Conservation (phyloP, 2,888 invertebrate genomes). For the Scrobipalpa costella region DNA sequence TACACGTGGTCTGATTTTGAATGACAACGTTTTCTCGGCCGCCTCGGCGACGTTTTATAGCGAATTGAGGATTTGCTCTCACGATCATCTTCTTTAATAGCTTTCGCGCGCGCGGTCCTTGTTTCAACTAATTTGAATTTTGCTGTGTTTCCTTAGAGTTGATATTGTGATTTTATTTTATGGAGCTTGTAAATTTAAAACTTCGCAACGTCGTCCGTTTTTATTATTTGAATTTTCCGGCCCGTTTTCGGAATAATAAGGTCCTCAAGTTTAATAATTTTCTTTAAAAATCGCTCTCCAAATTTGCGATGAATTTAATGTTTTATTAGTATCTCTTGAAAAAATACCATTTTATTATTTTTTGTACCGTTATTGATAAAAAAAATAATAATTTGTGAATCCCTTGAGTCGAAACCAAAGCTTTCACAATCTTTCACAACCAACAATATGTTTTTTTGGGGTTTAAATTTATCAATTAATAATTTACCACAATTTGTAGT, state of each 20-base stretch:
- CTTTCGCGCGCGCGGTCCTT: constrained; percentile 33
- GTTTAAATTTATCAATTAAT: background rate
- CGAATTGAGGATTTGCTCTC: constrained; percentile 67
- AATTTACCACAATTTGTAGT: background rate
- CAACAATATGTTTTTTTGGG: too few relatives aligned
- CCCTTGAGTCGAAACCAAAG: too few relatives aligned
- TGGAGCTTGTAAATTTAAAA: background rate
- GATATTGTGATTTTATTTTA: constrained; percentile 12
- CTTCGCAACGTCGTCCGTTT: constrained; percentile 21
- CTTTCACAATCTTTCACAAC: too few relatives aligned
- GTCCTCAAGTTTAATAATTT: constrained; percentile 3
- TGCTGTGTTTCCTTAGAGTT: constrained; percentile 34
- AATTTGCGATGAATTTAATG: too few relatives aligned
- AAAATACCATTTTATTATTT: too few relatives aligned
- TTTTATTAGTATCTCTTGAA: too few relatives aligned
- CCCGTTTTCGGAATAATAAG: constrained; percentile 18
- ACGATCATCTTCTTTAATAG: constrained; percentile 58
- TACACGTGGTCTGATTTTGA: constrained; percentile 88
- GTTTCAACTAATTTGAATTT: constrained; percentile 28
- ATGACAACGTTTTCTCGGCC: constrained; percentile 84
- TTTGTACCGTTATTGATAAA: too few relatives aligned
- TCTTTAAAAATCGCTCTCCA: background rate
- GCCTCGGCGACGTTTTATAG: constrained; percentile 72
- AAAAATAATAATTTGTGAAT: too few relatives aligned
- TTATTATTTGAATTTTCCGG: constrained; percentile 10